Percentiles rank a stretch among this genome's conserved stretches.
These are phyloP conservation scores for Peromyscus melanophrys DNA, from an alignment of 2,797 vertebrate genomes.

Conservation along the genomic window DNA sequence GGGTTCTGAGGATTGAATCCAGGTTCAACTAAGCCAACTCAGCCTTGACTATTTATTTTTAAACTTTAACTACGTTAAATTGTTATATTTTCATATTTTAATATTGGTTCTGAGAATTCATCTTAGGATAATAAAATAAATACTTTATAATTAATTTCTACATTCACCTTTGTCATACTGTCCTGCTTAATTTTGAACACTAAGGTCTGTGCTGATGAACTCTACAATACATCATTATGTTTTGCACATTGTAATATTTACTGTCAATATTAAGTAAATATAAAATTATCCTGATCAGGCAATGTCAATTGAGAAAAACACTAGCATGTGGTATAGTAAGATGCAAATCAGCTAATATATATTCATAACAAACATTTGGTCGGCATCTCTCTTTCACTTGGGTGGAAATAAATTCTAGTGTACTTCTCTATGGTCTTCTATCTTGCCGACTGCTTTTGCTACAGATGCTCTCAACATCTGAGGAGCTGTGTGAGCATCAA, in stretches of 20 bases:
- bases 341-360: constrained; percentile 72
- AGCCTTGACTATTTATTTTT: not conserved
- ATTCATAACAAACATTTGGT: constrained; percentile 78
- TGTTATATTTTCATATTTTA: constrained; percentile 5
- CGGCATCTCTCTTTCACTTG: constrained; percentile 54
- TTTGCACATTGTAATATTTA: not conserved
- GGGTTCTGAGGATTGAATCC: not conserved
- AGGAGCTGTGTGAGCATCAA: constrained; percentile 49
- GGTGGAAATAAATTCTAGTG: constrained; percentile 65
- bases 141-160: constrained; percentile 25
- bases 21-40: not conserved
- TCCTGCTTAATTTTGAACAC: not conserved
- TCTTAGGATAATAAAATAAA: not conserved
- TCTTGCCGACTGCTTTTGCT: constrained; percentile 68
- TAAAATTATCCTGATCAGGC: constrained; percentile 35
- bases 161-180: not conserved
- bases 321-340: constrained; percentile 62
- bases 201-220: not conserved
- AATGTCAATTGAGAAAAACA: constrained; percentile 55
- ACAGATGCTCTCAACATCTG: constrained; percentile 71
- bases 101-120: not conserved
- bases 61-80: not conserved
- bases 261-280: constrained; percentile 35
- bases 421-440: constrained; percentile 32
- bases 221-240: not conserved